These are phyloP conservation scores for Drosophila tropicalis DNA, from an alignment of 1,140 invertebrate species.

Conservation along the genomic window DNA sequence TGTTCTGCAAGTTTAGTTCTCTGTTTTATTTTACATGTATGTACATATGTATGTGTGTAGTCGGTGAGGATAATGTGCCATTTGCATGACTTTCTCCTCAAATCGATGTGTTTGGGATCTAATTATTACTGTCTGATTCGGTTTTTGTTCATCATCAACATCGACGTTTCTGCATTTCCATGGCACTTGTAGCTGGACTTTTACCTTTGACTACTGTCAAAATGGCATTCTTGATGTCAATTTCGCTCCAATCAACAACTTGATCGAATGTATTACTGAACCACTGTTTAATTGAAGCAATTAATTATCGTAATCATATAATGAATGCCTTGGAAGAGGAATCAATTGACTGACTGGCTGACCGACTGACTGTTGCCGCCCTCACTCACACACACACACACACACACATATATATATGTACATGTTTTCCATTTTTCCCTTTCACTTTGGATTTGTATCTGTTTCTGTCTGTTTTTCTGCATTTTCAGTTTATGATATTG, in stretches of 20 bases:
- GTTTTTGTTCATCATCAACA: too few species aligned
- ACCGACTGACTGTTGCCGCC: neutral
- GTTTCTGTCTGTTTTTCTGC: neutral
- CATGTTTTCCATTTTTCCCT: too few species aligned
- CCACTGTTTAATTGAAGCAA: slow-evolving; percentile 47
- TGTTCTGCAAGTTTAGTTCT: too few species aligned
- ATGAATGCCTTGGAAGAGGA: slow-evolving; percentile 19
- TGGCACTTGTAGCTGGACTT: neutral
- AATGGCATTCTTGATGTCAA: neutral
- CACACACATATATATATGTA: too few species aligned
- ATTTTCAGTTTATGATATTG: slow-evolving; percentile 9
- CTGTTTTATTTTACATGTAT: too few species aligned
- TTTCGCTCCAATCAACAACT: neutral
- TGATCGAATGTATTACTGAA: slow-evolving; percentile 45
- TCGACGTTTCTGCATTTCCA: too few species aligned
- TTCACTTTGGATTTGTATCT: neutral
- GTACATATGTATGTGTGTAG: too few species aligned
- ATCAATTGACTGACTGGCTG: neutral
- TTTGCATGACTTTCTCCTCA: too few species aligned
- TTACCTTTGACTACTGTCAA: neutral
- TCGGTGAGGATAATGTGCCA: too few species aligned
- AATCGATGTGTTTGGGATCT: too few species aligned
- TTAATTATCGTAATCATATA: slow-evolving; percentile 58
- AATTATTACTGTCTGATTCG: too few species aligned
- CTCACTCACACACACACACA: neutral